These are phyloP conservation scores for Ommatoiulus sabulosus DNA, from an alignment of 2,888 invertebrate species.

Conservation along the genomic window DNA sequence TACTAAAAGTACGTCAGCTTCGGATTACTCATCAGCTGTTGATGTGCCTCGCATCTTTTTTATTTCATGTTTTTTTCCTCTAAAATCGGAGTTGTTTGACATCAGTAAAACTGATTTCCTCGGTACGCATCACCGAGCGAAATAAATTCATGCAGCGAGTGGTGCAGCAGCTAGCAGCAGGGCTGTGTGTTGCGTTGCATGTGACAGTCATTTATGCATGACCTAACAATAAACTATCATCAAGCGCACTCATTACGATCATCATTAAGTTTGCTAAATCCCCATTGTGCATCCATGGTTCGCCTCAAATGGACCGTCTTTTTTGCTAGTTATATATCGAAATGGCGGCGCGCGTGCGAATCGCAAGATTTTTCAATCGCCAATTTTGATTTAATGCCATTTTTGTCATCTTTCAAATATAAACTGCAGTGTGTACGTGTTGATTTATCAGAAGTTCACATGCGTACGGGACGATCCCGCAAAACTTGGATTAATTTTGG, in stretches of 20 bases:
- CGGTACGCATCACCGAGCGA: constrained; percentile 40
- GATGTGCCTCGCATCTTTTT: constrained; percentile 3
- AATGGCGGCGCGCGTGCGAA: not conserved
- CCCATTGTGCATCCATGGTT: constrained; percentile 36
- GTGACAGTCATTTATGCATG: constrained; percentile 40
- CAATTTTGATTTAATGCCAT: not conserved
- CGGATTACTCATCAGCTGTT: constrained; percentile 5
- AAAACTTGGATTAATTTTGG: constrained; percentile 13
- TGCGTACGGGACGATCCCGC: not conserved
- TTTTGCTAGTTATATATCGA: not conserved
- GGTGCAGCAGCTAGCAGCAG: not conserved
- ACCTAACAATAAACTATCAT: constrained; percentile 40
- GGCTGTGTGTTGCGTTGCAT: constrained; percentile 20
- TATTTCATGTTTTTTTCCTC: not conserved
- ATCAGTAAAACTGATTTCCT: constrained; percentile 39
- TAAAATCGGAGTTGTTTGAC: not conserved
- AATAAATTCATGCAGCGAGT: constrained; percentile 26
- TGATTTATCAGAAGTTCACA: not conserved
- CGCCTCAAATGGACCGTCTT: constrained; percentile 43
- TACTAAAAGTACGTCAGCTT: not conserved
- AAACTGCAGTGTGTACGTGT: not conserved
- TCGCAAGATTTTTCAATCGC: not conserved
- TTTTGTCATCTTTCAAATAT: too few species aligned
- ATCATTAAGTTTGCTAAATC: constrained; percentile 43
- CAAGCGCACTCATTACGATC: constrained; percentile 38